Conservation (phyloP, 2,888 invertebrate genomes). For the Folsomia manolachei region DNA sequence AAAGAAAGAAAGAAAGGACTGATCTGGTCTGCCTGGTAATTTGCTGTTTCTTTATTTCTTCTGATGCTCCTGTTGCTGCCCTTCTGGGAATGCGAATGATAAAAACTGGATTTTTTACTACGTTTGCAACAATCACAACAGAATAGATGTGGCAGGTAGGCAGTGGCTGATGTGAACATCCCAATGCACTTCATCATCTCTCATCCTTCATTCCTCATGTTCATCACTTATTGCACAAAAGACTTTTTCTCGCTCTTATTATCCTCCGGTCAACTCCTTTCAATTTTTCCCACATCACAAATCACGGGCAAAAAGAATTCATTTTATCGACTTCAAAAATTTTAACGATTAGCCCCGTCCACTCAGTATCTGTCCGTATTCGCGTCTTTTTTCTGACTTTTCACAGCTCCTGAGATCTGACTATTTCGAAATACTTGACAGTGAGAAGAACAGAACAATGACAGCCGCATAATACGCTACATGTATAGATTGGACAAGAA, state of each 20-base stretch:
- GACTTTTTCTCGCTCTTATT: slow-evolving; percentile 14
- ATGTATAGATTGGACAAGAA: slow-evolving; percentile 5
- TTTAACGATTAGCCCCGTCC: neutral
- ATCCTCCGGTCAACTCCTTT: neutral
- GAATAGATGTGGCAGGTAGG: neutral
- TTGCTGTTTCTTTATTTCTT: slow-evolving; percentile 5
- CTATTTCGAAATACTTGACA: neutral
- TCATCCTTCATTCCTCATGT: slow-evolving; percentile 7
- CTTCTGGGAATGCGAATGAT: slow-evolving; percentile 14
- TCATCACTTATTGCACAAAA: slow-evolving; percentile 16
- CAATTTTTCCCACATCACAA: neutral
- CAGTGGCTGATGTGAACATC: neutral
- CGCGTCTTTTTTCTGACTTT: too few species aligned
- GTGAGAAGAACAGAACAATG: neutral
- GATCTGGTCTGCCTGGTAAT: neutral
- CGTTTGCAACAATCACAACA: slow-evolving; percentile 14
- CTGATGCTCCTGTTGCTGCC: neutral
- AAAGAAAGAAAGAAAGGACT: neutral
- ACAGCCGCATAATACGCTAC: too few species aligned
- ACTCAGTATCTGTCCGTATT: neutral
- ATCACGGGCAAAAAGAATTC: neutral
- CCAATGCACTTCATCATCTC: slow-evolving; percentile 20
- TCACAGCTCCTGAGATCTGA: neutral
- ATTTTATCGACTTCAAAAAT: neutral
- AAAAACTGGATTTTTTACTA: slow-evolving; percentile 20